Conservation (phyloP, 1,140 invertebrate species). For the Nephotettix cincticeps region DNA sequence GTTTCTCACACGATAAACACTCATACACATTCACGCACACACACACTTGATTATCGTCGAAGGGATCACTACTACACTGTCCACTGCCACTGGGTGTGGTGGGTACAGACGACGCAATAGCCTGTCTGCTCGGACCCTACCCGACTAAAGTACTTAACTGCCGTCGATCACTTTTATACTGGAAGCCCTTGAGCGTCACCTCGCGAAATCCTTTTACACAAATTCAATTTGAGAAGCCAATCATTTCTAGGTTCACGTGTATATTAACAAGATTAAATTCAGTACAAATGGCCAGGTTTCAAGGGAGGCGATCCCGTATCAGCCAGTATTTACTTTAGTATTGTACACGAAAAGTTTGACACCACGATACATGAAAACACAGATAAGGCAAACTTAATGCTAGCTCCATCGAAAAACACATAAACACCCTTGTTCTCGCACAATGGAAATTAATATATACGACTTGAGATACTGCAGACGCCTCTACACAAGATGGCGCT, state of each 20-base stretch:
- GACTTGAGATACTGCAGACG: constrained; percentile 33
- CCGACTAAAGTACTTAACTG: constrained; percentile 39
- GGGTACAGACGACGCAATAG: constrained; percentile 45
- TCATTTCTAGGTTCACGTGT: constrained; percentile 51
- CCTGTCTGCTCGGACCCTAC: constrained; percentile 36
- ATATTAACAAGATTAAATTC: constrained; percentile 55
- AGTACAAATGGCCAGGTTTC: constrained; percentile 39
- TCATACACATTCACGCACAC: constrained; percentile 26
- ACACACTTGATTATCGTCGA: constrained; percentile 20
- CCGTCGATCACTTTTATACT: constrained; percentile 48
- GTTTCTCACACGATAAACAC: constrained; percentile 28
- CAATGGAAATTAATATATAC: constrained; percentile 36
- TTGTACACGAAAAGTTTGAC: constrained; percentile 7
- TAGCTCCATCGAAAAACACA: constrained; percentile 21
- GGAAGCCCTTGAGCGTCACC: constrained; percentile 36
- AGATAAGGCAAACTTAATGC: constrained; percentile 18
- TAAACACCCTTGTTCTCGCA: constrained; percentile 24
- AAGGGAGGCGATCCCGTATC: constrained; percentile 33
- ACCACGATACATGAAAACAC: neutral
- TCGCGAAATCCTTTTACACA: constrained; percentile 52
- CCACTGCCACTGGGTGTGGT: constrained; percentile 50
- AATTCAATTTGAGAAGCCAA: constrained; percentile 56
- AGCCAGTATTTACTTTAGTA: constrained; percentile 16
- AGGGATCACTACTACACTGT: constrained; percentile 34
- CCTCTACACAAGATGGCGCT: constrained; percentile 39